Percentiles rank a stretch among this genome's conserved stretches.
Conservation (phyloP, 2,888 invertebrate genomes). For the Orthosia incerta region DNA sequence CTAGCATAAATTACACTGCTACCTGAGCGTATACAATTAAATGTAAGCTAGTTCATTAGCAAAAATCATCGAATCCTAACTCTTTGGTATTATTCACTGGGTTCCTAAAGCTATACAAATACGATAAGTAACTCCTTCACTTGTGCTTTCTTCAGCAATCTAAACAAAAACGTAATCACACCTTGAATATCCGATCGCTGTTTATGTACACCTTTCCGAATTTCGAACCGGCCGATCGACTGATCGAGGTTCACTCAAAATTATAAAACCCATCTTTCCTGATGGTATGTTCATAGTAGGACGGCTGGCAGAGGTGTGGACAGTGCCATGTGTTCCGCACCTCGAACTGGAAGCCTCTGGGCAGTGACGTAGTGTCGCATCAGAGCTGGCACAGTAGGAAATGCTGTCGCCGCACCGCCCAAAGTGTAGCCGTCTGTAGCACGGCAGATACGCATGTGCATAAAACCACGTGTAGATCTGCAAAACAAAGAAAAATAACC, state of each 20-base stretch:
- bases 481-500: conserved; percentile 70
- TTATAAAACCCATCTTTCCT: conserved; percentile 56
- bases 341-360: conserved; percentile 97
- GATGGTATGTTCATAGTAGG: conserved; percentile 90
- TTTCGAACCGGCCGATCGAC: conserved; percentile 59
- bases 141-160: conserved; percentile 75
- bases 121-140: conserved; percentile 76
- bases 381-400: conserved; percentile 98
- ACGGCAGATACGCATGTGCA: conserved; percentile 98
- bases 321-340: conserved; percentile 99
- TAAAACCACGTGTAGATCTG: conserved; percentile 98
- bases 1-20: conserved; percentile 84
- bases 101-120: conserved; percentile 79
- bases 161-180: conserved; percentile 70
- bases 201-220: conserved; percentile 69
- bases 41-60: conserved; percentile 76
- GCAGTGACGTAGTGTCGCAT: conserved; percentile 97
- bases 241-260: conserved; percentile 56
- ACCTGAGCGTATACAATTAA: conserved; percentile 75
- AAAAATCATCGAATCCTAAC: conserved; percentile 74
- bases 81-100: conserved; percentile 89
- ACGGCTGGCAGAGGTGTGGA: conserved; percentile 97
- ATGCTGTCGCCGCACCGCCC: conserved; percentile 98
- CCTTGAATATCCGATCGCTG: conserved; percentile 63
- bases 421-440: conserved; percentile 96